Evolutionary conservation across 2,797 vertebrate species (phyloP), one percentile per base, ranked within the genome.

Genomic region (Coregonus sp.): DNA sequence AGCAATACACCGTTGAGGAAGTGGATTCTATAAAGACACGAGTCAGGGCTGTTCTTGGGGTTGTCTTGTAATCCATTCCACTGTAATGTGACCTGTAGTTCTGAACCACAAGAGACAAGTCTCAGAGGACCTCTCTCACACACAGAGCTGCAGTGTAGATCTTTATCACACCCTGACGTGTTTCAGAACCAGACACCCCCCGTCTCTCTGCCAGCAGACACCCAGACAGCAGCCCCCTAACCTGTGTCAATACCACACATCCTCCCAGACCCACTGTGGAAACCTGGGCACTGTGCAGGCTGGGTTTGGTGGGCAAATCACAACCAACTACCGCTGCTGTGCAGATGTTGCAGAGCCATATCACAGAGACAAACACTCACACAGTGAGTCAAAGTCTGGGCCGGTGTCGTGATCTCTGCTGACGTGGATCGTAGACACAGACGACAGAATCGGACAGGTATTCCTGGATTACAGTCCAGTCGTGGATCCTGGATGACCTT

Each of bases 391-490:
- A 18, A 35, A 67, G 25, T 82, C 75, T 69, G 31, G 35, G 78
- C 5, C 35, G 18, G n/a, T 83, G 78, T 79, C 59, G 81, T 82
- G 83, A 84, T 89, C 85, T 84, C 0, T 56, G 84, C 80, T 84
- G n/a, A 74, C n/a, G 47, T 25, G 20, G 66, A 12, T 47, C 40
- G 12, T 11, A 5, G 9, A 18, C 25, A 29, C 29, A 12, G 33
- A 61, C 11, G 51, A 56, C 11, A 40, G 29, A 83, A 76, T 78
- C 85, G 80, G 89, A 86, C 86, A 83, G 87, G 87, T 92, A 92
- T 92, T 92, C 91, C 89, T 76, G 90, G 91, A 91, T 92, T 91
- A 47, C 40, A 75, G 79, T 70, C 20, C 66, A 73, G 83, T 84
- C 75, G 77, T 40, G 81, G n/a, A n/a, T 82, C 85, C 72, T 65